Evolutionary conservation across 2,797 vertebrate genomes (phyloP).

Genomic region (Falco biarmicus): DNA sequence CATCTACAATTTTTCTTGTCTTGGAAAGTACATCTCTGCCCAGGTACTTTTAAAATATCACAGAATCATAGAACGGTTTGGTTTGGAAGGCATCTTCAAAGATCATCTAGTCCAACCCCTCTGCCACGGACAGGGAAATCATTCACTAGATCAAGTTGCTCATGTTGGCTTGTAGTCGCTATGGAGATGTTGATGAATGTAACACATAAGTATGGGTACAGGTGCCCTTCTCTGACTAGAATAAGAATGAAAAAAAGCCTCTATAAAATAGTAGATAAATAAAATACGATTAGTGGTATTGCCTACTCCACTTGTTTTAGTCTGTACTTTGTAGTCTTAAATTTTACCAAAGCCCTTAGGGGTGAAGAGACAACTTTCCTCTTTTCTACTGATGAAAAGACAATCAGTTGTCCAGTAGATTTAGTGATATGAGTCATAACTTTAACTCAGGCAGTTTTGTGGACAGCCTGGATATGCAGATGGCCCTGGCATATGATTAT

Average conservation of each 20-base stretch:
- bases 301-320: neutral
- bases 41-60: neutral
- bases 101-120: neutral
- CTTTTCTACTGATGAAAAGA: neutral
- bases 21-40: neutral
- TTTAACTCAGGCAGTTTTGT: slow-evolving; percentile 10
- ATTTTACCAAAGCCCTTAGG: neutral
- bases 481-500: slow-evolving; percentile 46
- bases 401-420: neutral
- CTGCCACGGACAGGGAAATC: neutral
- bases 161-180: neutral
- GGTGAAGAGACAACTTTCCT: neutral
- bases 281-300: neutral
- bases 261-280: neutral
- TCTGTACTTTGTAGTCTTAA: neutral
- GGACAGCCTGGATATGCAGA: slow-evolving; percentile 42
- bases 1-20: neutral
- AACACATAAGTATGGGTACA: neutral
- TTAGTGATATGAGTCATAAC: neutral
- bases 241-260: neutral
- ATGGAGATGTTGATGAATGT: neutral
- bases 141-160: neutral
- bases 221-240: neutral
- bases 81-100: neutral
- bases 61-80: neutral